Percentiles rank a stretch among this genome's conserved stretches.
These are phyloP conservation scores for Pollenia amentaria DNA, from an alignment of 2,888 invertebrate genomes.

Conservation along the genomic window DNA sequence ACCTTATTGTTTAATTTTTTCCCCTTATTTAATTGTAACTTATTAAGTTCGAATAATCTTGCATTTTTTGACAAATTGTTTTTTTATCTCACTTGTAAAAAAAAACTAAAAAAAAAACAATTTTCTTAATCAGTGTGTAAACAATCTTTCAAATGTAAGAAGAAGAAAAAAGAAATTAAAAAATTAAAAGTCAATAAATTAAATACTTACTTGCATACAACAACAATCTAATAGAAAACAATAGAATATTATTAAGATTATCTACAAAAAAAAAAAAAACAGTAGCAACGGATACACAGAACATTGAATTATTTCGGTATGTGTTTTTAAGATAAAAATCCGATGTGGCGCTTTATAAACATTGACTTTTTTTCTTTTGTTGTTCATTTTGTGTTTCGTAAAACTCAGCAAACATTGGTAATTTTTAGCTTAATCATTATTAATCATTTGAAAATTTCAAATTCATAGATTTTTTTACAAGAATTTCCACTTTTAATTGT, in stretches of 20 bases:
- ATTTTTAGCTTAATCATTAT: constrained; percentile 34
- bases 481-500: constrained; percentile 37
- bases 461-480: constrained; percentile 61
- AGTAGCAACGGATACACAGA: constrained; percentile 74
- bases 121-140: constrained; percentile 45
- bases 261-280: constrained; percentile 12
- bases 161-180: not conserved
- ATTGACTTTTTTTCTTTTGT: not conserved
- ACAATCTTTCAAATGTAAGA: not conserved
- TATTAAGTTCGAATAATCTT: no score
- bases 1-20: no score
- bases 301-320: constrained; percentile 73
- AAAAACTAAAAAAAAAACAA: constrained; percentile 37
- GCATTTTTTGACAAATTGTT: constrained; percentile 34
- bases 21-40: no score
- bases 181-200: constrained; percentile 10
- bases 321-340: constrained; percentile 38
- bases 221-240: constrained; percentile 12
- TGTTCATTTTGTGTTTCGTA: constrained; percentile 9
- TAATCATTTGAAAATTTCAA: constrained; percentile 51
- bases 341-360: constrained; percentile 53
- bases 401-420: constrained; percentile 14
- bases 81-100: constrained; percentile 30
- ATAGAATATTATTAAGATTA: constrained; percentile 45
- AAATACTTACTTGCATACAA: constrained; percentile 10